Evolutionary conservation across 2,113 vertebrate species (phyloP).

Genomic region (Oenanthe oenanthe): DNA sequence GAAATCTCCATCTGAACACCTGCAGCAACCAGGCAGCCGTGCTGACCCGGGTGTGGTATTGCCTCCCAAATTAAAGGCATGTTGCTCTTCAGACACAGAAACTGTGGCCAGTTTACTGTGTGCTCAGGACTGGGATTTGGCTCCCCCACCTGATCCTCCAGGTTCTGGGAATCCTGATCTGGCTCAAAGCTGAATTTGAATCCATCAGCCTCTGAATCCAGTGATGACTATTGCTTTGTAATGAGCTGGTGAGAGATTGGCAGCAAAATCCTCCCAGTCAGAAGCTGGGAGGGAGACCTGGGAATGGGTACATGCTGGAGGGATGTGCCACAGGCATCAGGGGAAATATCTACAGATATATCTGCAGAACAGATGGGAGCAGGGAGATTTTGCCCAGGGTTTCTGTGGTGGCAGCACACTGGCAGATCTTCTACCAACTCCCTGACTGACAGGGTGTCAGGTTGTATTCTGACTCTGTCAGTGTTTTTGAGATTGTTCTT

Average conservation of each 20-base stretch:
- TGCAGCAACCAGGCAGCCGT: neutral
- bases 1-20: conserved; percentile 16
- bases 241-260: neutral
- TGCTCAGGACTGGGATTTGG: neutral
- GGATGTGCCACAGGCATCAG: neutral
- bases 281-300: neutral
- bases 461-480: no score
- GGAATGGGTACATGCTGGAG: neutral
- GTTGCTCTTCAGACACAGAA: neutral
- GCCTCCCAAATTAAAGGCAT: neutral
- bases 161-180: neutral
- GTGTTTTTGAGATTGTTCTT: no score
- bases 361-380: rapidly evolving
- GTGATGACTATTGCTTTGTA: neutral
- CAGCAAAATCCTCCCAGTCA: rapidly evolving
- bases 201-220: neutral
- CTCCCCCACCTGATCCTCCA: neutral
- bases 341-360: neutral
- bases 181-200: neutral
- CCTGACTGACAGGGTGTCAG: no score
- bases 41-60: rapidly evolving
- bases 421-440: neutral
- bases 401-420: neutral
- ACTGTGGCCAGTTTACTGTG: neutral
- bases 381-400: neutral